phyloP scores from a whole-genome alignment of 2,113 vertebrate species.

The Urocitellus parryii region DNA sequence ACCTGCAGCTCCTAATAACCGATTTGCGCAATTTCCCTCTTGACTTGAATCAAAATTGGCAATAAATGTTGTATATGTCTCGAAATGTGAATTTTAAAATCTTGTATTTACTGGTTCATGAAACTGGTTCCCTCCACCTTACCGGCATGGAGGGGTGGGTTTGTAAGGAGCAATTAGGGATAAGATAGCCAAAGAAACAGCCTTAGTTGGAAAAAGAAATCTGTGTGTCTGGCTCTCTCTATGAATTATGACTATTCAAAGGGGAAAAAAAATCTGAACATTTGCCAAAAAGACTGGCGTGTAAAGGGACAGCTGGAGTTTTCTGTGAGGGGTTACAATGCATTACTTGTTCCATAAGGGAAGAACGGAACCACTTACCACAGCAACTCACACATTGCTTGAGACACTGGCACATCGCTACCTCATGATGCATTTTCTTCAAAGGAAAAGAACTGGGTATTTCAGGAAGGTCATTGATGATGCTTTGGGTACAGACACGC shows the following conservation, averaged over 20 bases:
- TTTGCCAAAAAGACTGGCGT: conserved; percentile 76
- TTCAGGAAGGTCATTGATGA: conserved; percentile 71
- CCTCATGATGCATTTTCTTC: conserved; percentile 70
- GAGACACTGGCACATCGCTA: conserved; percentile 64
- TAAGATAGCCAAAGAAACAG: conserved; percentile 76
- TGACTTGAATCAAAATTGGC: conserved; percentile 73
- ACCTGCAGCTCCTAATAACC: conserved; percentile 79
- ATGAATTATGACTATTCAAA: conserved; percentile 84
- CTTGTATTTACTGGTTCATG: conserved; percentile 58
- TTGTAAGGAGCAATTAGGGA: conserved; percentile 69
- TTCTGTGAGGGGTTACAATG: conserved; percentile 78
- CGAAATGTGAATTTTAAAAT: conserved; percentile 47
- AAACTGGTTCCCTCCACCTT: conserved; percentile 54
- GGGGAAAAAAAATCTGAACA: conserved; percentile 71
- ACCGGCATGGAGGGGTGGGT: background rate
- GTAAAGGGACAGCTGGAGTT: conserved; percentile 82
- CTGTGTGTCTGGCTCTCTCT: conserved; percentile 77
- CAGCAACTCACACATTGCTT: conserved; percentile 55
- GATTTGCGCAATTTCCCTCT: conserved; percentile 72
- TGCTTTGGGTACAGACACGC: conserved; percentile 50
- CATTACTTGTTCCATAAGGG: conserved; percentile 74
- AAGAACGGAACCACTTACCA: conserved; percentile 68
- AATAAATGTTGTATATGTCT: conserved; percentile 57
- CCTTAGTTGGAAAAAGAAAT: conserved; percentile 74
- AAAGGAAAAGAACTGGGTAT: conserved; percentile 71